Conservation (phyloP, 2,888 invertebrate genomes). For the Brachyptera putata region DNA sequence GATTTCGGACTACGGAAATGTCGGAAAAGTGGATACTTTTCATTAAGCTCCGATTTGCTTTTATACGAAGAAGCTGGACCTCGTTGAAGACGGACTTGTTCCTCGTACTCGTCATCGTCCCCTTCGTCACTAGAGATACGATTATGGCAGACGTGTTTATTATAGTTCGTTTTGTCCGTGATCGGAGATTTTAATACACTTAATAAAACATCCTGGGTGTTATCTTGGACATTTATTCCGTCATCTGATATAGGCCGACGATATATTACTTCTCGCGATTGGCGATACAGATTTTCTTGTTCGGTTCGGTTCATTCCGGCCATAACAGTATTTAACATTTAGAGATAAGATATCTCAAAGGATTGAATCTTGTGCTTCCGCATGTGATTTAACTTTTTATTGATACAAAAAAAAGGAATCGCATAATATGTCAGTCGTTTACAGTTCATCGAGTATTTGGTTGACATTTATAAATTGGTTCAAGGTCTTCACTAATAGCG, state of each 20-base stretch:
- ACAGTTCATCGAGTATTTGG: too few relatives aligned
- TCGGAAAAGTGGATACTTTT: constrained; percentile 36
- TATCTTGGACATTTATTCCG: neutral
- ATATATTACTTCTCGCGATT: constrained; percentile 55
- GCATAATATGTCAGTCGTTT: too few relatives aligned
- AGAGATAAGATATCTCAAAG: neutral
- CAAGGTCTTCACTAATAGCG: too few relatives aligned
- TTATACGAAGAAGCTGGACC: too few relatives aligned
- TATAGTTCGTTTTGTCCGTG: constrained; percentile 24
- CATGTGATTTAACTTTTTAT: too few relatives aligned
- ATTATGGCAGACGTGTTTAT: neutral
- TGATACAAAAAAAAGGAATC: too few relatives aligned
- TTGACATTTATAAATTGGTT: too few relatives aligned
- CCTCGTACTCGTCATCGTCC: constrained; percentile 24
- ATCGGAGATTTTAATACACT: constrained; percentile 58
- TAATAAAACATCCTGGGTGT: constrained; percentile 51
- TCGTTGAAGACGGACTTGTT: constrained; percentile 15
- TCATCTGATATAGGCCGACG: constrained; percentile 39
- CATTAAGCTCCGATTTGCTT: neutral
- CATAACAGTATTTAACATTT: constrained; percentile 8
- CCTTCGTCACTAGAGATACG: constrained; percentile 20
- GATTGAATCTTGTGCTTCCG: neutral
- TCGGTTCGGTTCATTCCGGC: constrained; percentile 56
- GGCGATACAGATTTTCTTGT: constrained; percentile 58
- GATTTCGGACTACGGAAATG: constrained; percentile 46